These are phyloP conservation scores for Fratercula arctica DNA, from an alignment of 2,797 vertebrate genomes.

Conservation along the genomic window DNA sequence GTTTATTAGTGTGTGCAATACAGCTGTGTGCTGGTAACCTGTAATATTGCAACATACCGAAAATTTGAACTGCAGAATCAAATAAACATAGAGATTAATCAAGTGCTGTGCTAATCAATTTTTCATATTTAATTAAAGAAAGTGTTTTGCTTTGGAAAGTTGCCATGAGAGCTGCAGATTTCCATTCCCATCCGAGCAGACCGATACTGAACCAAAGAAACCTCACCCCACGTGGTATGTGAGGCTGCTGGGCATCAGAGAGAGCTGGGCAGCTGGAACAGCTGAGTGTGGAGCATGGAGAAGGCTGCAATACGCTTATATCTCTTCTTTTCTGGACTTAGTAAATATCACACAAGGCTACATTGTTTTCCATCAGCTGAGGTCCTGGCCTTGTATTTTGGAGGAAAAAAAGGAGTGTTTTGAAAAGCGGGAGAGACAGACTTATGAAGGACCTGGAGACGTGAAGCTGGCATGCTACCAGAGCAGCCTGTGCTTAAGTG, in stretches of 20 bases:
- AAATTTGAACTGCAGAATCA: neutral
- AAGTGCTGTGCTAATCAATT: constrained; percentile 14
- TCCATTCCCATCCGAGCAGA: neutral
- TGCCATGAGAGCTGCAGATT: neutral
- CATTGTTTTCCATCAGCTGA: neutral
- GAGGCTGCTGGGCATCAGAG: neutral
- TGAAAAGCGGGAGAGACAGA: neutral
- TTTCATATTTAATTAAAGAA: constrained; percentile 48
- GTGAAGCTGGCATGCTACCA: neutral
- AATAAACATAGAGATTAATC: neutral
- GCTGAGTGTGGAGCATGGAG: neutral
- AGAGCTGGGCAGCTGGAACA: neutral
- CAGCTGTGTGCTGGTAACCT: neutral
- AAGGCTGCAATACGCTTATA: neutral
- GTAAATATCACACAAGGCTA: neutral
- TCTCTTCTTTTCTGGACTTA: neutral
- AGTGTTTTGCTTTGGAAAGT: constrained; percentile 18
- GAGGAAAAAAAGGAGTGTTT: neutral
- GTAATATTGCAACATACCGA: neutral
- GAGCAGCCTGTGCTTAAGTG: neutral
- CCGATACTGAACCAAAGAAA: neutral
- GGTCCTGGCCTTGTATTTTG: neutral
- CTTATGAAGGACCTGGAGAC: neutral
- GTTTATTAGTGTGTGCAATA: neutral
- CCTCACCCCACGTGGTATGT: fast-evolving